Evolutionary conservation across 2,888 invertebrate genomes (phyloP), one percentile per base, ranked within the genome.

Genomic region (Cremastinae sp.): DNA sequence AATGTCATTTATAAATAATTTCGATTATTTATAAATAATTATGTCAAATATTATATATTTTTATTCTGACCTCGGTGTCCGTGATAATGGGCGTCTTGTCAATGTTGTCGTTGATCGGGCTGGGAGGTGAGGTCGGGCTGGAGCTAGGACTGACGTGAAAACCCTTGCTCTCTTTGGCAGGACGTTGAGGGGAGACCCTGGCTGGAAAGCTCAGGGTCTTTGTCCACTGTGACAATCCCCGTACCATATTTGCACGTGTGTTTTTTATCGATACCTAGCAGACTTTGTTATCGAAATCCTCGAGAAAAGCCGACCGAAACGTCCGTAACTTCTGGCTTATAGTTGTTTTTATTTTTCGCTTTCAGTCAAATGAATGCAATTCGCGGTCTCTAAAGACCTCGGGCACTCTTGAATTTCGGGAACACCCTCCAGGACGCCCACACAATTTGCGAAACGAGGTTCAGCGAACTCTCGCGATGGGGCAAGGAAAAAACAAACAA

Each of bases 181-280:
- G 93, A 53, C 95, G 94, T 89, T 96, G 95, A 12, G 96, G 96
- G 75, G 95, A 95, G 87, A 96, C 92, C 90, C 96, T 92, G 86
- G 96, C 94, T 78, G 96, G 96, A 90, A 96, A 96, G 92, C 96
- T 96, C 89, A 96, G 92, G 83, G 96, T 96, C 92, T 96, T 96
- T 91, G 96, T 96, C 96, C 96, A 96, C 92, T 96, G 95, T 78
- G 96, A 94, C 87, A 96, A 91, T 91, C 95, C 96, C 84, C 96
- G 95, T 90, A 96, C 96, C 96, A 96, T 96, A 88, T 91, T 92
- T 12, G 72, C 78, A 56, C 64, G 61, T 65, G n/a, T 61, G 22
- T 12, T 54, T 49, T 9, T 56, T 64, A 62, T 20, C 61, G 49
- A 36, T 47, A 36, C 22, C 28, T 18, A 70, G 36, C 38, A 10